Evolutionary conservation across 1,140 invertebrate species (phyloP), one percentile per base, ranked within the genome.

Genomic region (Hermetia illucens): DNA sequence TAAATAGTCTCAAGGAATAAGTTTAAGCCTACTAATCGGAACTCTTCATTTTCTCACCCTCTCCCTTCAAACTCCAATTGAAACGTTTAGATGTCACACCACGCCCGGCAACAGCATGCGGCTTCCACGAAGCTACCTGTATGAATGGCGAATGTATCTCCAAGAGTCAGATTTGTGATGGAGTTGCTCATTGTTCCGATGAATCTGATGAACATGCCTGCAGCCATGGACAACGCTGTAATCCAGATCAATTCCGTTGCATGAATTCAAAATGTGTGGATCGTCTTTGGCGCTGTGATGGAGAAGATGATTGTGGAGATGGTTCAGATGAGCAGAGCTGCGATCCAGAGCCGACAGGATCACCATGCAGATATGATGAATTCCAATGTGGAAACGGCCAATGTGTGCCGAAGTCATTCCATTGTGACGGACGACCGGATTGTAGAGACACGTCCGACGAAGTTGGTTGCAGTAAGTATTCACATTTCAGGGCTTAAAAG

Each of bases 171-270:
- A 75, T 93, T 17, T 96, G 92, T 55, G 79, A 96, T 56, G 80
- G 82, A 6, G 70, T 70, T 33, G 64, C 63, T 5, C 82, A 92
- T 52, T 96, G 91, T 53, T 65, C 69, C 9, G 92, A 95, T 61
- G 74, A 77, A 13, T 90, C 85, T 3, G 91, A 95, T 63, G 91
- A 96, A 69, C 71, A 75, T 47, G 71, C 79, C 52, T 95, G 90
- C 68, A 77, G 86, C 81, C 65, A 76, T 71, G 65, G 69, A 25
- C 77, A 75, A 10, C 44, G 48, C 27, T 97, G 91, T 58, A 84
- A 96, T 57, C 92, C 93, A 0, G 95, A 96, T 55, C 81, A 97
- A 62, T 93, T 84, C 62, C 71, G 79, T 36, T 96, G 92, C 58
- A 64, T 64, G 27, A 95, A 92, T 55, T 78, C 78, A 34, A 77